Evolutionary conservation across 2,888 invertebrate genomes (phyloP).

Genomic region (Ariolimax columbianus): DNA sequence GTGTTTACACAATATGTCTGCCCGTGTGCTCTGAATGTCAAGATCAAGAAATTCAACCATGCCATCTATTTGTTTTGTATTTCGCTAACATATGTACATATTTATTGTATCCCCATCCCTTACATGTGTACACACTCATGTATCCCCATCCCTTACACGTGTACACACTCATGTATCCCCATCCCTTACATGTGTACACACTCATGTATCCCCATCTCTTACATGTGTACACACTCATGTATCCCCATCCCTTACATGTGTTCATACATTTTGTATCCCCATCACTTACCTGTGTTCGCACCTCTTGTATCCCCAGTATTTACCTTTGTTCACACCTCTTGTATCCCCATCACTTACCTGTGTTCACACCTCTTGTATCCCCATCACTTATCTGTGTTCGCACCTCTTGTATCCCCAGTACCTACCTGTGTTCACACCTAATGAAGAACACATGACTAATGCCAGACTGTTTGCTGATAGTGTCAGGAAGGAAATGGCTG

Average conservation of each 20-base stretch:
- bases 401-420: constrained; percentile 83
- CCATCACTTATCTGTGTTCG: neutral
- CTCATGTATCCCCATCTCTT: neutral
- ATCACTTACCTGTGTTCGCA: neutral
- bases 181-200: neutral
- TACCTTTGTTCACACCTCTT: neutral
- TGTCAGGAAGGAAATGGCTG: constrained; percentile 93
- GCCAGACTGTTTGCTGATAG: constrained; percentile 93
- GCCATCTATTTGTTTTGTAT: too few relatives aligned
- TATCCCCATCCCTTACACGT: neutral
- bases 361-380: neutral
- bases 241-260: neutral
- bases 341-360: neutral
- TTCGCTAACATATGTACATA: neutral
- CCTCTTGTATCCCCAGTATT: neutral
- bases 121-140: neutral
- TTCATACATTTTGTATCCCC: neutral
- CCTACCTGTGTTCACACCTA: constrained; percentile 93
- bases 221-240: neutral
- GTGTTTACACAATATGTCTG: too few relatives aligned
- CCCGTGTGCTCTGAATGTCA: too few relatives aligned
- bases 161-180: neutral
- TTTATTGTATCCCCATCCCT: neutral
- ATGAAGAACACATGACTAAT: constrained; percentile 89
- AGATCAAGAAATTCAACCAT: too few relatives aligned